phyloP scores from a whole-genome alignment of 2,113 vertebrate genomes.

The Urocynchramus pylzowi region DNA sequence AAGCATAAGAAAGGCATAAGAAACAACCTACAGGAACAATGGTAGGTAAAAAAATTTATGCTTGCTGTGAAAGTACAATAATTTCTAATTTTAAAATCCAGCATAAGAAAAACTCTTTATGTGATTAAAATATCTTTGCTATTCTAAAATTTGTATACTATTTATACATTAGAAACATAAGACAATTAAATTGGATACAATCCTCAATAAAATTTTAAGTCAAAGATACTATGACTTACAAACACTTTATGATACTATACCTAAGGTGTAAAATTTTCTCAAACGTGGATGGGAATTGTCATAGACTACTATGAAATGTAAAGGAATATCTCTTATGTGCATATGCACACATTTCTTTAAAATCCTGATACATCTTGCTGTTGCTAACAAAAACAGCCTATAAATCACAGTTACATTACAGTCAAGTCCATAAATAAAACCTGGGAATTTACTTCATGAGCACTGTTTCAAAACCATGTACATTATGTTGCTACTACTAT shows the following conservation, averaged over 20 bases:
- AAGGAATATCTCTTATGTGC: neutral
- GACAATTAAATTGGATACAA: neutral
- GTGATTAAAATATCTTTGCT: neutral
- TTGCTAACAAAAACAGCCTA: neutral
- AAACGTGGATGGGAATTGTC: neutral
- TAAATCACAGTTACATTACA: neutral
- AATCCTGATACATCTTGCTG: neutral
- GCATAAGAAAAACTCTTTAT: neutral
- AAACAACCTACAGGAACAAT: neutral
- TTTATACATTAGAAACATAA: neutral
- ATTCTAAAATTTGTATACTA: neutral
- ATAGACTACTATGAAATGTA: neutral
- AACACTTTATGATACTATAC: neutral
- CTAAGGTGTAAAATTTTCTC: neutral
- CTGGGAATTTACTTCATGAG: neutral
- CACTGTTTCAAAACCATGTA: neutral
- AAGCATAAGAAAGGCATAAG: neutral
- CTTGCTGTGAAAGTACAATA: neutral
- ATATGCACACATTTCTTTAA: neutral
- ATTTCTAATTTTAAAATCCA: neutral
- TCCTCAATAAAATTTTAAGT: neutral
- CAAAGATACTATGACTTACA: neutral
- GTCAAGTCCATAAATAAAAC: neutral
- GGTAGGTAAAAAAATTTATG: neutral
- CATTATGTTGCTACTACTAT: neutral